Evolutionary conservation across 2,797 vertebrate species (phyloP).

Genomic region (Coilia nasus): DNA sequence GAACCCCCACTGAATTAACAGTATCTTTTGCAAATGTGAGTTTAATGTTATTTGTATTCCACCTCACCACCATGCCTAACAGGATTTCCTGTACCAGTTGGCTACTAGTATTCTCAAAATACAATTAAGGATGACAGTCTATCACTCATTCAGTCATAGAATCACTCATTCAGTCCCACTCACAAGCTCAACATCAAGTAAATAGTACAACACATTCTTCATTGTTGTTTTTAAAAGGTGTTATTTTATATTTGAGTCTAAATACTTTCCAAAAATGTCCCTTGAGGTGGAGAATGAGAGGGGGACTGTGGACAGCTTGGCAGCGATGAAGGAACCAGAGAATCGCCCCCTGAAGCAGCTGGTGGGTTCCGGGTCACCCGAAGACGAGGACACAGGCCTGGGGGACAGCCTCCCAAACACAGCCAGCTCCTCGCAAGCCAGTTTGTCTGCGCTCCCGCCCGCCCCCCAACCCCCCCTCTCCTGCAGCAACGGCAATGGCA

Average conservation of each 20-base stretch:
- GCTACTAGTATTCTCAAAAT: constrained; percentile 4
- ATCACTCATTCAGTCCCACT: background rate
- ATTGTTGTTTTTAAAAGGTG: background rate
- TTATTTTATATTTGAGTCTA: background rate
- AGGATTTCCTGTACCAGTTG: constrained; percentile 36
- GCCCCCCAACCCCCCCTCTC: constrained; percentile 16
- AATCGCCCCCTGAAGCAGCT: constrained; percentile 12
- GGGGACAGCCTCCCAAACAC: constrained; percentile 67
- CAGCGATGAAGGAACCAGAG: constrained; percentile 36
- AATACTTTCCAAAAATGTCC: background rate
- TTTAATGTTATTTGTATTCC: constrained; percentile 1
- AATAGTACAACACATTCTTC: background rate
- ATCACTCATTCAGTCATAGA: no score
- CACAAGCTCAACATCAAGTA: background rate
- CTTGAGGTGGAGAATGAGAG: constrained; percentile 38
- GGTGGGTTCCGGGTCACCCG: constrained; percentile 56
- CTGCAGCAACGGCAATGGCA: background rate
- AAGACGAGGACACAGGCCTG: constrained; percentile 60
- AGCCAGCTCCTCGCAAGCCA: constrained; percentile 70
- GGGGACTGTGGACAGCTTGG: background rate
- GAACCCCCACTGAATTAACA: background rate
- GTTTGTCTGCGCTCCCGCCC: constrained; percentile 48
- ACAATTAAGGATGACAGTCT: background rate
- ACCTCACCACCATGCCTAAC: background rate
- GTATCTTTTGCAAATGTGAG: constrained; percentile 1